A percentile compares a stretch with the other conserved stretches of the same genome.
Evolutionary conservation across 2,888 invertebrate species (phyloP).

Genomic region (Chloromyia formosa): DNA sequence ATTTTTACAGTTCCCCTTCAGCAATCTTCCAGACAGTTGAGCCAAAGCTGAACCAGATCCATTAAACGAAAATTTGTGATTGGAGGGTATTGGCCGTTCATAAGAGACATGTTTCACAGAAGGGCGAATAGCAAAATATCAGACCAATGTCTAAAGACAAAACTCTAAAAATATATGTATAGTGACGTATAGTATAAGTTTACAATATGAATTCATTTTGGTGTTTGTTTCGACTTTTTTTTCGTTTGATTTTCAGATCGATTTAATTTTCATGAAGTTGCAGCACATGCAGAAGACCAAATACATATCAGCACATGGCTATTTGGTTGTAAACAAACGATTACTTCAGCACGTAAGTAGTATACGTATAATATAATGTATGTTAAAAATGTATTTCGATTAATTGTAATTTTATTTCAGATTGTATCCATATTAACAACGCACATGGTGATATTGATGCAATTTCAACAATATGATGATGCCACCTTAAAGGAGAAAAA

Average conservation of each 20-base stretch:
- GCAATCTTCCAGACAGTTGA: no score
- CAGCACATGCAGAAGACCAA: constrained; percentile 47
- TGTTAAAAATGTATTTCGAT: not conserved
- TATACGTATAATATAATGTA: not conserved
- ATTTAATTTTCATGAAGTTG: constrained; percentile 46
- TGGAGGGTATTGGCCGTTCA: no score
- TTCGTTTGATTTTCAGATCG: constrained; percentile 44
- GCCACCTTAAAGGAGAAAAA: not conserved
- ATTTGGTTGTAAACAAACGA: constrained; percentile 46
- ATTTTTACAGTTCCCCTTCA: no score
- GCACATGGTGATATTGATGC: constrained; percentile 49
- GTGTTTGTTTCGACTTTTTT: no score
- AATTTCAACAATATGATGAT: constrained; percentile 50
- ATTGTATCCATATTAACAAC: constrained; percentile 43
- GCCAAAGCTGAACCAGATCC: no score
- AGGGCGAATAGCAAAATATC: no score
- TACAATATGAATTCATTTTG: no score
- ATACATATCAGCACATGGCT: constrained; percentile 47
- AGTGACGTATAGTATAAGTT: no score
- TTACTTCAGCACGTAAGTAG: constrained; percentile 45
- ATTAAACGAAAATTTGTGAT: no score
- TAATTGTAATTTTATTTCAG: constrained; percentile 10
- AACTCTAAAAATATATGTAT: no score
- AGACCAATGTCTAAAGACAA: no score
- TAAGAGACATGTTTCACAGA: no score